phyloP scores from a whole-genome alignment of 2,888 invertebrate species.

The Labia minor region DNA sequence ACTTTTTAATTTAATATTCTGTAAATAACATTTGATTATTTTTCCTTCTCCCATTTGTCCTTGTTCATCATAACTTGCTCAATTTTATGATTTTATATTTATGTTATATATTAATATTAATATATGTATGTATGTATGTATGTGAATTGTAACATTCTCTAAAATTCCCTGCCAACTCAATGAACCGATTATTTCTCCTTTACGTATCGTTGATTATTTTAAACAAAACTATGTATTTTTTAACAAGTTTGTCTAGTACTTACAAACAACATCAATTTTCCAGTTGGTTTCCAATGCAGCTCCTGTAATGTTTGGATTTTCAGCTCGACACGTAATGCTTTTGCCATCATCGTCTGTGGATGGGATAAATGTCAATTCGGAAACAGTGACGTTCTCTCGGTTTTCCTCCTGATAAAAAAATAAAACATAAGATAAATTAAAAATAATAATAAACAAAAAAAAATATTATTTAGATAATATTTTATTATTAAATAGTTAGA shows the following conservation, averaged over 20 bases:
- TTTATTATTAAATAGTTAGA: neutral
- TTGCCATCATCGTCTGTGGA: conserved; percentile 83
- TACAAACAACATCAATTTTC: conserved; percentile 82
- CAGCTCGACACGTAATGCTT: conserved; percentile 76
- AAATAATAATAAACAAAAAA: conserved; percentile 14
- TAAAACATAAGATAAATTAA: too few species aligned
- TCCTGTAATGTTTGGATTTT: conserved; percentile 81
- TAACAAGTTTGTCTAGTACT: conserved; percentile 41
- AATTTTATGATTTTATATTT: too few species aligned
- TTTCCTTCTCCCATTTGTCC: too few species aligned
- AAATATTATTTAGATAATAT: neutral
- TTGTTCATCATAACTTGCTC: too few species aligned
- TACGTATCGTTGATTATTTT: too few species aligned
- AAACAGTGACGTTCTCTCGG: conserved; percentile 70
- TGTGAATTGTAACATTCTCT: too few species aligned
- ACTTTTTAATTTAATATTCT: too few species aligned
- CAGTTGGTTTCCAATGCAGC: conserved; percentile 72
- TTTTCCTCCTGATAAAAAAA: conserved; percentile 55
- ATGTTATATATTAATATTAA: too few species aligned
- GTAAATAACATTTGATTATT: too few species aligned
- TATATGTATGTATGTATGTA: too few species aligned
- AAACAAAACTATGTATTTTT: neutral
- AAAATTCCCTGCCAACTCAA: too few species aligned
- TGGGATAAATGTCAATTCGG: conserved; percentile 78
- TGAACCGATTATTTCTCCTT: too few species aligned